Evolutionary conservation across 2,113 vertebrate genomes (phyloP), one percentile per base, ranked within the genome.

Genomic region (Stigmatopora argus): DNA sequence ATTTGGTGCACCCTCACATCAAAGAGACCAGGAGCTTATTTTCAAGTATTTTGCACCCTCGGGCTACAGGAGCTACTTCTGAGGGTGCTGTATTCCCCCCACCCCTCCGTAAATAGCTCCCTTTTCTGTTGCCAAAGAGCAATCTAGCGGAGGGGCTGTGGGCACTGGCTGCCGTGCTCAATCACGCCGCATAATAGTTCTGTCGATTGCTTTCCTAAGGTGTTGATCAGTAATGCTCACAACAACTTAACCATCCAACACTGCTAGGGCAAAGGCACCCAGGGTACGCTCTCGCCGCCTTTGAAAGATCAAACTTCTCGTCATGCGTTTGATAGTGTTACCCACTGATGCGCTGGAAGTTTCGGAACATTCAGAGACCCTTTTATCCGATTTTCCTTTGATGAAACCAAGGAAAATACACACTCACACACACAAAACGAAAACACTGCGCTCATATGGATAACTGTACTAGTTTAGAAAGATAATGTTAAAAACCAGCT

Each of bases 11-110:
- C 78, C 62, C 64, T 80, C 86, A 91, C 90, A 88, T 91, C 90
- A 91, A 91, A 91, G 90, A 84, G 75, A 86, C 81, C 82, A 75
- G 78, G 78, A 89, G 83, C 86, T 88, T 90, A 90, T 90, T 90
- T 92, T 91, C 80, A 88, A 91, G 86, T 89, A 82, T 87, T 89
- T 87, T 83, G 71, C 75, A 85, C 81, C 90, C 86, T 2, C 75
- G 88, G 90, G 90, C 86, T 31, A 64, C 63, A 85, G 66, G 64
- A 83, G 78, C 70, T 83, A 83, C 80, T 89, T 89, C 85, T 83
- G 83, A 90, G 78, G 82, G 81, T 53, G 76, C 83, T 84, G 86
- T 77, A 78, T 79, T 83, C 41, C 59, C 19, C n/a, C 11, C 13
- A 17, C 12, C 38, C 38, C 81, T 83, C 81, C 82, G 82, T 90